Conservation (phyloP, 1,140 invertebrate genomes). For the Eupristina koningsbergeri region DNA sequence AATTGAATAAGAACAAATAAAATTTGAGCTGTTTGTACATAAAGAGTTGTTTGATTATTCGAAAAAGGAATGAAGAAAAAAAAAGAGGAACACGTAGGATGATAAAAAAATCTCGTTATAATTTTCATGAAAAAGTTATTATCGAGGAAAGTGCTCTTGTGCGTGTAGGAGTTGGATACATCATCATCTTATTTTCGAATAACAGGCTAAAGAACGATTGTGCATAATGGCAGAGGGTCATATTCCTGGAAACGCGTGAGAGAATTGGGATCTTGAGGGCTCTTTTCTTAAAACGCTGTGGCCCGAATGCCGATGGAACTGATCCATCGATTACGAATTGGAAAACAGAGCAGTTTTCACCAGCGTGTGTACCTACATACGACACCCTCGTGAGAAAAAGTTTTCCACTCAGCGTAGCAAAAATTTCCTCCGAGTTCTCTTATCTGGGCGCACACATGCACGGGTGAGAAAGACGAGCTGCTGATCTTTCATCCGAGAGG, state of each 20-base stretch:
- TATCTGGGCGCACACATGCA: too few species aligned
- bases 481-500: background rate
- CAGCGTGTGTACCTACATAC: background rate
- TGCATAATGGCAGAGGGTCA: too few species aligned
- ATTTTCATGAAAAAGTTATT: too few species aligned
- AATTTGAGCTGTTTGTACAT: too few species aligned
- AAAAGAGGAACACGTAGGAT: too few species aligned
- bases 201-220: too few species aligned
- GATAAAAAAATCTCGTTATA: too few species aligned
- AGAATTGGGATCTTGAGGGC: background rate
- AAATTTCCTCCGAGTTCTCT: background rate
- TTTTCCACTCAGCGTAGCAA: background rate
- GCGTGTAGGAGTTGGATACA: background rate
- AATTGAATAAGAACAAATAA: too few species aligned
- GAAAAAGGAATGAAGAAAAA: too few species aligned
- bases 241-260: too few species aligned
- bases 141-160: background rate
- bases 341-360: background rate
- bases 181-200: too few species aligned
- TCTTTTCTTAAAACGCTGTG: background rate
- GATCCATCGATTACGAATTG: constrained; percentile 39
- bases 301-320: background rate
- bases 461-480: background rate
- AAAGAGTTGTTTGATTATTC: too few species aligned
- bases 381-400: background rate